Percentiles rank a stretch among this genome's conserved stretches.
Evolutionary conservation across 2,888 invertebrate genomes (phyloP).

Genomic region (Drosophila mimica): DNA sequence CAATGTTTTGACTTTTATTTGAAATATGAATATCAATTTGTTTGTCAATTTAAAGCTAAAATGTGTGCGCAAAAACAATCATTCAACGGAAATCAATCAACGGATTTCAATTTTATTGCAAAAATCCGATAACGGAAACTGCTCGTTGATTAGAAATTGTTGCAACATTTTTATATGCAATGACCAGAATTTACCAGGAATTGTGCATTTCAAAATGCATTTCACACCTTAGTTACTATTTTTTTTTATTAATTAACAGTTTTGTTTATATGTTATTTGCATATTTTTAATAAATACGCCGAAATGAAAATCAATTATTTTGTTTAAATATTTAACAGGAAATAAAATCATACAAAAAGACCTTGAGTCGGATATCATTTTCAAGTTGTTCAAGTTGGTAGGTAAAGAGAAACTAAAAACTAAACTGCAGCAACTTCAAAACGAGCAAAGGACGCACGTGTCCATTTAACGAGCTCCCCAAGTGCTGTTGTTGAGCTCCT

Average conservation of each 20-base stretch:
- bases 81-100: constrained; percentile 1
- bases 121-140: not conserved
- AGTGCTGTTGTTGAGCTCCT: constrained; percentile 18
- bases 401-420: constrained; percentile 2
- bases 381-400: constrained; percentile 7
- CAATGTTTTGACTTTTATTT: not conserved
- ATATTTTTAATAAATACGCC: not conserved
- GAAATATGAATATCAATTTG: not conserved
- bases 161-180: not conserved
- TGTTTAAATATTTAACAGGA: not conserved
- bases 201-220: not conserved
- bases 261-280: not conserved
- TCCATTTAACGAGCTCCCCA: constrained; percentile 24
- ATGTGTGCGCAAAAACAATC: not conserved
- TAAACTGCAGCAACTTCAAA: constrained; percentile 1
- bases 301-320: constrained; percentile 1
- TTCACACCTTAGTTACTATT: not conserved
- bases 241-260: not conserved
- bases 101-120: not conserved
- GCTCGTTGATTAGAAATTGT: not conserved
- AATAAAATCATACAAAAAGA: not conserved
- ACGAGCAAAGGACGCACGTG: constrained; percentile 32
- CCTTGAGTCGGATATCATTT: constrained; percentile 23
- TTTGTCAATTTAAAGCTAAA: not conserved
- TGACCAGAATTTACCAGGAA: not conserved